Evolutionary conservation across 2,888 invertebrate genomes (phyloP).

Genomic region (Scaptomyza cyrtandrae): DNA sequence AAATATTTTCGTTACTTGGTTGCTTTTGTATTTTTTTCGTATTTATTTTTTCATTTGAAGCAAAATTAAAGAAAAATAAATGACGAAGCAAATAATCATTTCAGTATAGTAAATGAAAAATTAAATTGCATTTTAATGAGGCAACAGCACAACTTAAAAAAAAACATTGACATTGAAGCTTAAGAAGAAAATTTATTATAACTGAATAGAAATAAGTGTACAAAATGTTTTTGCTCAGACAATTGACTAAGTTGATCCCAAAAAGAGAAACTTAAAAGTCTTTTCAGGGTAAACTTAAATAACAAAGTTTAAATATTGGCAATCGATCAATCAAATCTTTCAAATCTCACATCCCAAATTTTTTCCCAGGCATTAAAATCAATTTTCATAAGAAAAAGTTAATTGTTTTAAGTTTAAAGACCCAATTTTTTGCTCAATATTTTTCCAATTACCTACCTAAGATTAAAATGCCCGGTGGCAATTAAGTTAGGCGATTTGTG

Average conservation of each 20-base stretch:
- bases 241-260: not conserved
- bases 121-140: conserved; percentile 52
- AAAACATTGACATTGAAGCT: conserved; percentile 24
- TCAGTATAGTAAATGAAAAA: conserved; percentile 26
- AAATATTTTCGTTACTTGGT: conserved; percentile 72
- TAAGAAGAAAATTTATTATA: conserved; percentile 28
- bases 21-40: conserved; percentile 24
- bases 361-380: not conserved
- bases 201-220: not conserved
- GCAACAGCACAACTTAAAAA: conserved; percentile 29
- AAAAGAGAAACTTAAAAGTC: not conserved
- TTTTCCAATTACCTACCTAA: conserved; percentile 12
- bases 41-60: conserved; percentile 33
- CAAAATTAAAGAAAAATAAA: conserved; percentile 50
- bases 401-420: not conserved
- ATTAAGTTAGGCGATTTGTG: conserved; percentile 40
- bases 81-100: conserved; percentile 47
- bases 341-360: no score
- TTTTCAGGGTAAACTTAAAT: no score
- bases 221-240: not conserved
- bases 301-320: no score
- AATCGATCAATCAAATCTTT: no score
- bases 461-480: conserved; percentile 18
- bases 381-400: not conserved
- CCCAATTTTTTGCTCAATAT: not conserved